Evolutionary conservation across 2,113 vertebrate species (phyloP).

Genomic region (Rhineura floridana): DNA sequence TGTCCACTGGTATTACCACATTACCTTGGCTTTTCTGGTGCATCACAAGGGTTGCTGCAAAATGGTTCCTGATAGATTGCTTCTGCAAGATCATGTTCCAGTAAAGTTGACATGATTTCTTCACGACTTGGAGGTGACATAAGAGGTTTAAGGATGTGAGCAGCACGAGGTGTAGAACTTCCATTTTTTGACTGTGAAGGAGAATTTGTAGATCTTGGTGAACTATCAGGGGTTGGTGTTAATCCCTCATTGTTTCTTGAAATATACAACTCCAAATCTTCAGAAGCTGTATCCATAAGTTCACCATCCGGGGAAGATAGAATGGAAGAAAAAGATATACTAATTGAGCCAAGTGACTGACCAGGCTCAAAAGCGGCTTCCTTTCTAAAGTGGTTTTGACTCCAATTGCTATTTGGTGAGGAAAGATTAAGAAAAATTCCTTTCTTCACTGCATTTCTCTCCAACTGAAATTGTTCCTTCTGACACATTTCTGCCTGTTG

Average conservation of each 20-base stretch:
- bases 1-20: slow-evolving; percentile 14
- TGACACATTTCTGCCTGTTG: slow-evolving; percentile 72
- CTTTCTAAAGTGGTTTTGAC: slow-evolving; percentile 82
- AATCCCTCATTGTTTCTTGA: slow-evolving; percentile 83
- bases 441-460: slow-evolving; percentile 78
- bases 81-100: slow-evolving; percentile 92
- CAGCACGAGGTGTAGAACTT: slow-evolving; percentile 82
- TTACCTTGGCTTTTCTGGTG: slow-evolving; percentile 93
- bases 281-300: slow-evolving; percentile 80
- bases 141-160: slow-evolving; percentile 92
- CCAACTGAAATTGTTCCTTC: slow-evolving; percentile 80
- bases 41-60: slow-evolving; percentile 95
- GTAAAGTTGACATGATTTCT: slow-evolving; percentile 91
- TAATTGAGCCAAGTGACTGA: slow-evolving; percentile 81
- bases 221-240: slow-evolving; percentile 92
- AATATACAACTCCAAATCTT: slow-evolving; percentile 81
- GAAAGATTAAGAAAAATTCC: slow-evolving; percentile 85
- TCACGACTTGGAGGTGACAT: slow-evolving; percentile 97
- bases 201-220: slow-evolving; percentile 92
- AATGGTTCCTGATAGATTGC: slow-evolving; percentile 94
- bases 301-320: slow-evolving; percentile 88
- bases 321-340: slow-evolving; percentile 83
- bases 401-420: slow-evolving; percentile 81
- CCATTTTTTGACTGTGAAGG: slow-evolving; percentile 88
- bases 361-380: slow-evolving; percentile 80